phyloP scores from a whole-genome alignment of 2,888 invertebrate genomes.

The Himalopsyche tibetana region DNA sequence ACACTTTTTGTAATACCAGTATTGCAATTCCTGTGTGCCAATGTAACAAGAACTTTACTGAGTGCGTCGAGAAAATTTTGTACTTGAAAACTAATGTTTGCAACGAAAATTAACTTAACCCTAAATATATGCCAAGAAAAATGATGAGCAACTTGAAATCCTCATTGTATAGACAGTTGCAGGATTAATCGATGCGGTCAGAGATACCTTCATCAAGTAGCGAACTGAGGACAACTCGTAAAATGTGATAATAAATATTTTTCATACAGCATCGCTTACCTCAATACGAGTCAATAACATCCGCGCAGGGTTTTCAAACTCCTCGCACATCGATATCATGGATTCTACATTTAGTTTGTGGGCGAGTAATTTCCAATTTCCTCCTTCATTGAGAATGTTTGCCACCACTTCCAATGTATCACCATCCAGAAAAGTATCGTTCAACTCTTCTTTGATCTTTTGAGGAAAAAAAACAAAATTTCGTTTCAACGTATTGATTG shows the following conservation, averaged over 20 bases:
- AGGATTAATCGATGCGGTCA: no score
- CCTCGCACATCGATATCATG: slow-evolving; percentile 53
- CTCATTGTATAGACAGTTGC: no score
- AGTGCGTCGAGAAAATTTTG: no score
- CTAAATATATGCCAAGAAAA: no score
- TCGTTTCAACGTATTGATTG: not conserved
- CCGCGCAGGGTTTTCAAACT: slow-evolving; percentile 57
- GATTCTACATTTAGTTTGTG: slow-evolving; percentile 47
- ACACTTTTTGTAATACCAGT: no score
- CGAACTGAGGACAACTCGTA: not conserved
- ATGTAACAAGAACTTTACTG: no score
- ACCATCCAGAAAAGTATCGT: slow-evolving; percentile 52
- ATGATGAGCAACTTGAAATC: no score
- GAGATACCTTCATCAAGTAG: no score
- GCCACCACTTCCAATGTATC: slow-evolving; percentile 52
- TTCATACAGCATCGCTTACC: slow-evolving; percentile 44
- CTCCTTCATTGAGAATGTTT: slow-evolving; percentile 51
- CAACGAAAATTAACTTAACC: no score
- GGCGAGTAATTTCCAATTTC: slow-evolving; percentile 59
- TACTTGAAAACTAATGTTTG: no score
- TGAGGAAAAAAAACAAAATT: not conserved
- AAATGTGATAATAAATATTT: slow-evolving; percentile 33
- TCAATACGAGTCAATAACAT: slow-evolving; percentile 59
- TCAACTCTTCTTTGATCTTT: not conserved
- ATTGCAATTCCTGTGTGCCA: no score